Base-by-base conservation (phyloP, 2,113 vertebrate genomes). In the Camarhynchus parvulus region DNA sequence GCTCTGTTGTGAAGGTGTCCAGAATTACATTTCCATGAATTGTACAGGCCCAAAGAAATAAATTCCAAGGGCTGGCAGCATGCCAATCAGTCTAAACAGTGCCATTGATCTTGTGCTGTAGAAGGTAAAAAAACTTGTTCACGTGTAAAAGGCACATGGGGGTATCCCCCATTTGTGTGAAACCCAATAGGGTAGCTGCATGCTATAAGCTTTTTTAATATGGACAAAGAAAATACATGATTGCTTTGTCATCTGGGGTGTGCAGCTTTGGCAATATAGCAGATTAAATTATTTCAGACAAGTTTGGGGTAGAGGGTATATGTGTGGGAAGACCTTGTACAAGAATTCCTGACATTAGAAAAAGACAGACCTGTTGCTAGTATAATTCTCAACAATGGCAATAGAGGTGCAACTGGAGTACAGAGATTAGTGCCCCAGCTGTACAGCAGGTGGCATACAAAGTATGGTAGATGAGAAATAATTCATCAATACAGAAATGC, bases 391-490 rank as follows among this genome's bases (percentile, higher is more conserved):
- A 82, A 47, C 31, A 62, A 56, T 4, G 5, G 58, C 35, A 56
- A 39, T 5, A 49, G n/a, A 64, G 31, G 22, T 30, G 42, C 24
- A 88, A 53, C 17, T 33, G 37, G 44, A 82, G 61, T 72, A 25
- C 22, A 86, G 58, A 30, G 63, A 41, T 83, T 90, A 41, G 49
- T 93, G 82, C 79, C 78, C 85, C 67, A 82, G 70, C n/a, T 90
- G 58, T 92, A 79, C 94, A 92, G 95, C 90, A 95, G 95, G 70
- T 95, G 96, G 92, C 92, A 95, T 30, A 50, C 62, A 46, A 62
- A 82, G 88, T 58, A 69, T 62, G 50, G 42, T 13, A 15, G 42
- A 55, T 66, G 46, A 69, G 37, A 72, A 91, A 82, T 30, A 75
- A 64, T 52, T 46, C 4, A 30, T 70, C 27, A 8, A 4, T 44